Evolutionary conservation across 2,888 invertebrate species (phyloP), one percentile per base, ranked within the genome.

Genomic region (Phalera bucephala): DNA sequence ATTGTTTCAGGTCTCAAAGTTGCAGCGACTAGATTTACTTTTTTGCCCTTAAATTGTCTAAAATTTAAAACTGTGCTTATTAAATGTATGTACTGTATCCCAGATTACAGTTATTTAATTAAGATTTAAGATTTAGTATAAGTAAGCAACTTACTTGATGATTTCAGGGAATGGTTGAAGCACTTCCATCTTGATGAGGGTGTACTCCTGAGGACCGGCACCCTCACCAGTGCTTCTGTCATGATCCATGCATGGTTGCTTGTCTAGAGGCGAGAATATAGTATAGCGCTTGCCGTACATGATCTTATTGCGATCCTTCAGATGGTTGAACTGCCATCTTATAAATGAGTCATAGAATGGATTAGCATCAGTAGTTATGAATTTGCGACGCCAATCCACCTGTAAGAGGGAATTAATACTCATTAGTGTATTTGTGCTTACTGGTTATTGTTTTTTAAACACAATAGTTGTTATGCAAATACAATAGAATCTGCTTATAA

Each of bases 241-340:
- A 74, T 99, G 99, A 80, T 99, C 99, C 99, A 99, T 99, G 75
- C 99, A 99, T 0, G 99, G 99, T 76, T 99, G 99, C 5, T 95
- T 95, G 84, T 99, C 99, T 66, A 95, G 93, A 0, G 99, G 98
- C 0, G 99, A 99, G 81, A 93, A 99, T 52, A 99, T 95, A 0
- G 99, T 98, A 72, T 99, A 96, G 3, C 99, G 92, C 87, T 99
- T 99, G 10, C 99, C 99, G 87, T 96, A 99, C 88, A 96, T 94
- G 15, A 99, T 93, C 85, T 98, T 98, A 45, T 97, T 96, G 29
- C 94, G 92, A 42, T 94, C 94, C 72, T 94, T 96, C 13, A 99
- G 88, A 50, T 95, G 94, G 40, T 94, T 81, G 78, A 97, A 99
- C 80, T 99, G 99, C 99, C 99, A 99, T 38, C 96, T 92, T 0